Conservation (phyloP, 1,140 invertebrate species). For the Trichomalopsis sarcophagae region DNA sequence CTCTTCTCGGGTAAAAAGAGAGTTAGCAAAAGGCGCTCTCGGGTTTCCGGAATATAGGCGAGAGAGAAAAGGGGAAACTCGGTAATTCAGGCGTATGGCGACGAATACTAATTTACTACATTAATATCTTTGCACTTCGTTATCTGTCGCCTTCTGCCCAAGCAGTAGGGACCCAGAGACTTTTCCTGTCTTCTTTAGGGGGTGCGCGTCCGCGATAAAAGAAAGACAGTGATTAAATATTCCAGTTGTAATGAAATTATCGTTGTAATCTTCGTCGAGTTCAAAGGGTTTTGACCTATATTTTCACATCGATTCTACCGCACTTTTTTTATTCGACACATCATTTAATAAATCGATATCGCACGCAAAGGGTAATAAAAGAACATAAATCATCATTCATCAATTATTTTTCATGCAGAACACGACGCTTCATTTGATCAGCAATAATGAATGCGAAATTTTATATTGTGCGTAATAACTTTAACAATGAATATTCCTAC, state of each 20-base stretch:
- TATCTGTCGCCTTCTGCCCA: slow-evolving; percentile 35
- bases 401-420: no score
- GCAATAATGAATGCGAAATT: no score
- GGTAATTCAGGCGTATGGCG: slow-evolving; percentile 56
- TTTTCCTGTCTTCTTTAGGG: slow-evolving; percentile 36
- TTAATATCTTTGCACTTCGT: slow-evolving; percentile 56
- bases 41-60: slow-evolving; percentile 3
- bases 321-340: no score
- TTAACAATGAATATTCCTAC: no score
- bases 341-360: no score
- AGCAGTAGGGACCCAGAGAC: background rate
- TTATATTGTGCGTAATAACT: no score
- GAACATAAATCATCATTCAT: no score
- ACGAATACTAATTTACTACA: slow-evolving; percentile 60
- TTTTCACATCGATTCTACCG: no score
- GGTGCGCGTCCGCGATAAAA: background rate
- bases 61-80: slow-evolving; percentile 48
- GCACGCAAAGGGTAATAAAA: no score
- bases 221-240: slow-evolving; percentile 41
- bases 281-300: no score
- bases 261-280: no score
- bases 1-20: slow-evolving; percentile 45
- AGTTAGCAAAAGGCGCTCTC: slow-evolving; percentile 41
- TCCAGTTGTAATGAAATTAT: slow-evolving; percentile 10
- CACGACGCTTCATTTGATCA: no score